phyloP scores from a whole-genome alignment of 2,797 vertebrate genomes.

The Kryptopterus vitreolus region DNA sequence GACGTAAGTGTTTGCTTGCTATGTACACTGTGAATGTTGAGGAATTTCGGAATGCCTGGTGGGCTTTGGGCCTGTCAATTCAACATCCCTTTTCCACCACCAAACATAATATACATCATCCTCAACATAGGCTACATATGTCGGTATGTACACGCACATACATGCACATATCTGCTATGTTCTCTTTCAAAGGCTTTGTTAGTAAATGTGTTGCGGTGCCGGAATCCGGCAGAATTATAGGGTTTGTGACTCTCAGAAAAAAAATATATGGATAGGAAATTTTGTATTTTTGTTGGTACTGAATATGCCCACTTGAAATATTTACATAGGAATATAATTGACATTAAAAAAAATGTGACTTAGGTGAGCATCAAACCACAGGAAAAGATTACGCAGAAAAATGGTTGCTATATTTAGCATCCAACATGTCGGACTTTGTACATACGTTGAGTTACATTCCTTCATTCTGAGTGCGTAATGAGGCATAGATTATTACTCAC shows the following conservation, averaged over 20 bases:
- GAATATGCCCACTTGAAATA: constrained; percentile 16
- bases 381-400: neutral
- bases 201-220: constrained; percentile 52
- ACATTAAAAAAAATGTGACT: neutral
- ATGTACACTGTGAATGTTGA: constrained; percentile 6
- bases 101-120: constrained; percentile 30
- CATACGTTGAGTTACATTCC: neutral
- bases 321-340: constrained; percentile 21
- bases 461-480: neutral
- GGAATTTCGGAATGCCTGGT: constrained; percentile 26
- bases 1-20: neutral
- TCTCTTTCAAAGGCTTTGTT: constrained; percentile 24
- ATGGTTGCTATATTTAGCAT: neutral
- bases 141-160: constrained; percentile 16
- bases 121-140: constrained; percentile 8
- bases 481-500: neutral
- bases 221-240: constrained; percentile 60
- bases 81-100: constrained; percentile 24
- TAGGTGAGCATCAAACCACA: constrained; percentile 16
- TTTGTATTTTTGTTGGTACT: constrained; percentile 42
- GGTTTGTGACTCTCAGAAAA: constrained; percentile 36
- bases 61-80: constrained; percentile 26
- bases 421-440: neutral
- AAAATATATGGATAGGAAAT: constrained; percentile 40
- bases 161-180: constrained; percentile 20